Conservation (phyloP, 2,797 vertebrate genomes). For the Helicolenus hilgendorfi region DNA sequence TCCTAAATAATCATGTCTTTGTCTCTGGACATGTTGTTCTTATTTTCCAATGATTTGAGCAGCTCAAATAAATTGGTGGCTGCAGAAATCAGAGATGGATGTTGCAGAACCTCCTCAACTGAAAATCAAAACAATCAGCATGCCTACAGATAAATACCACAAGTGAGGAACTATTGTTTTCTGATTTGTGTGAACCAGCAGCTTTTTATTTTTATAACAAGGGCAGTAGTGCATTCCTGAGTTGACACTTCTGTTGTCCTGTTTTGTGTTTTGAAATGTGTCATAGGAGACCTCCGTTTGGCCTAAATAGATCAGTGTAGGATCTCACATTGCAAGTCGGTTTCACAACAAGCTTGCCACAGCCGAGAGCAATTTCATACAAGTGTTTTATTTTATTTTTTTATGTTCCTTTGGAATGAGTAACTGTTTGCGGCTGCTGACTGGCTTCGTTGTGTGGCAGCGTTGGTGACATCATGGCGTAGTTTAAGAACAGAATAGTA, state of each 20-base stretch:
- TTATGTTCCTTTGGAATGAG: not conserved
- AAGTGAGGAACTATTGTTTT: not conserved
- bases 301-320: not conserved
- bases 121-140: not conserved
- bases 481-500: slow-evolving; percentile 16
- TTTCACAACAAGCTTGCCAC: not conserved
- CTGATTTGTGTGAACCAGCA: not conserved
- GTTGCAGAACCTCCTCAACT: not conserved
- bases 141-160: not conserved
- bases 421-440: slow-evolving; percentile 23
- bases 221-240: not conserved
- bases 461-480: slow-evolving; percentile 30
- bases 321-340: not conserved
- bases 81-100: not conserved
- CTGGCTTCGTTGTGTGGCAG: slow-evolving; percentile 31
- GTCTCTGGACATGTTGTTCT: not conserved
- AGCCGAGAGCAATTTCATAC: not conserved
- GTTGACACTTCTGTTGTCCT: not conserved
- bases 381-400: not conserved
- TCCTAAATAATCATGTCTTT: not conserved
- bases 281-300: not conserved
- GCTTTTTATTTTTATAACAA: not conserved
- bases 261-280: not conserved
- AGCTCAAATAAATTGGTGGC: not conserved
- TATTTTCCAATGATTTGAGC: not conserved